Evolutionary conservation across 2,113 vertebrate genomes (phyloP), one percentile per base, ranked within the genome.

Genomic region (Hoplias malabaricus): DNA sequence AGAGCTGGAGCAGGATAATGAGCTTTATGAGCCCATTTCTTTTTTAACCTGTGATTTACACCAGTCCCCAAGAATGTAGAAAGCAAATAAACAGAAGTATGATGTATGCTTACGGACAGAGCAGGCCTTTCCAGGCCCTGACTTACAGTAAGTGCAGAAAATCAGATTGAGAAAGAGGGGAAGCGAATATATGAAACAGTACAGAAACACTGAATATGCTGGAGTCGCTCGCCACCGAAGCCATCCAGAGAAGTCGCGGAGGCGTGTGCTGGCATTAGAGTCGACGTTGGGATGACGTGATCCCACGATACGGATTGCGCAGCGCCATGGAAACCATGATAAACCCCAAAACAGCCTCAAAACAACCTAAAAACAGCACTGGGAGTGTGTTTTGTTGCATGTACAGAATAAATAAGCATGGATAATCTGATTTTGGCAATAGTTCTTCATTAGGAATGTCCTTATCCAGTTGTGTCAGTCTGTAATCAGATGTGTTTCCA

Each of bases 41-140:
- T 2, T 84, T 86, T 89, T 69, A 86, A 88, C 88, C 89, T 88
- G 87, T 91, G 89, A 93, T 92, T 93, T 91, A 89, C 90, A 89
- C 85, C 56, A 87, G 88, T 87, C 85, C 83, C 87, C 73, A 87
- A 88, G 86, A 88, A 90, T 89, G 86, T 86, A 75, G 86, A 90
- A 88, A 86, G 85, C 81, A 88, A 81, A 88, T 88, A 90, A 91
- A 91, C 87, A 90, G 84, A 85, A 86, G 89, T 82, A 82, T 82
- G 88, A 89, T 87, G 62, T 81, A 79, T 72, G 74, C 69, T 57
- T 8, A 4, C 50, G 43, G 36, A n/a, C 21, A 25, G 36, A 27
- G 38, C 54, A 38, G 43, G 61, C 29, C 40, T 68, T 77, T 67
- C 59, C 62, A 76, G 34, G 12, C 54, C 21, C 31, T 21, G 54